These are phyloP conservation scores for Lithophane ornitopus DNA, from an alignment of 2,888 invertebrate genomes.

Conservation along the genomic window DNA sequence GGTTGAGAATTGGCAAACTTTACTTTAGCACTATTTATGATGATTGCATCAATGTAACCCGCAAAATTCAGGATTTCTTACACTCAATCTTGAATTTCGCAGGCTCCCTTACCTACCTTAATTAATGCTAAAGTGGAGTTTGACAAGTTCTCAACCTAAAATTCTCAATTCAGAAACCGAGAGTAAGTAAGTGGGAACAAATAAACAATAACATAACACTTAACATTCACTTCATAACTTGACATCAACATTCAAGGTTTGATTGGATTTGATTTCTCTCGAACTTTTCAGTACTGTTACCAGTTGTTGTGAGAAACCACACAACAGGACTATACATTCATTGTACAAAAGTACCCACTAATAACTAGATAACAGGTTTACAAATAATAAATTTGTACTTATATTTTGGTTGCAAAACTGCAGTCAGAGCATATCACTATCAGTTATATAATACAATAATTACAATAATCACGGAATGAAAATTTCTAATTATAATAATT, in stretches of 20 bases:
- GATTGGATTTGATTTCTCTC: not conserved
- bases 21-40: not conserved
- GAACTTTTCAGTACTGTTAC: constrained; percentile 12
- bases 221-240: not conserved
- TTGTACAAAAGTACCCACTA: constrained; percentile 42
- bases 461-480: constrained; percentile 26
- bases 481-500: constrained; percentile 5
- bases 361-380: constrained; percentile 56
- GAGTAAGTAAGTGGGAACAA: not conserved
- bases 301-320: constrained; percentile 12
- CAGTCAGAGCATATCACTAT: constrained; percentile 11
- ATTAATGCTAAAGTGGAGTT: not conserved
- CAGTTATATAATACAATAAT: constrained; percentile 8
- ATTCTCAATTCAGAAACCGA: not conserved
- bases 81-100: not conserved
- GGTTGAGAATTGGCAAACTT: not conserved
- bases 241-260: constrained; percentile 13
- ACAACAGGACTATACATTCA: constrained; percentile 20
- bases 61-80: not conserved
- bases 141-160: not conserved
- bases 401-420: constrained; percentile 53
- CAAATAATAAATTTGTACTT: constrained; percentile 58
- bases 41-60: not conserved
- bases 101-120: too few species aligned
- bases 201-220: constrained; percentile 9